These are phyloP conservation scores for Polia nebulosa DNA, from an alignment of 2,888 invertebrate genomes.

Conservation along the genomic window DNA sequence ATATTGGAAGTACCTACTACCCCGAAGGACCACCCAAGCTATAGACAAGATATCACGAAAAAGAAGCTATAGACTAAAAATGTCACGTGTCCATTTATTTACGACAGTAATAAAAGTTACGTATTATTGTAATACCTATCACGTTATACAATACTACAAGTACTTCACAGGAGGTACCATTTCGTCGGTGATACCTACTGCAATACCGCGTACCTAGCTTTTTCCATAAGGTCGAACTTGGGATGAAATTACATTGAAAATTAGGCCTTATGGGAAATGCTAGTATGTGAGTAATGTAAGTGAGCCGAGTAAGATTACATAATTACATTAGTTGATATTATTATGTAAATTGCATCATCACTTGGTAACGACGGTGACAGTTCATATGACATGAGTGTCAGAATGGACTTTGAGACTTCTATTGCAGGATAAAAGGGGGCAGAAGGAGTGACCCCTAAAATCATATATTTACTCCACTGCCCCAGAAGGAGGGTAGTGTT, in stretches of 20 bases:
- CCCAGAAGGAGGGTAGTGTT: too few relatives aligned
- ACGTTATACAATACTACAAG: not conserved
- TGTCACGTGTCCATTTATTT: not conserved
- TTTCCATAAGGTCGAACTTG: too few relatives aligned
- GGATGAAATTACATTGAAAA: too few relatives aligned
- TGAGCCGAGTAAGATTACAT: slow-evolving; percentile 54
- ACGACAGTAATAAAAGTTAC: not conserved
- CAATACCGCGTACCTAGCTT: too few relatives aligned
- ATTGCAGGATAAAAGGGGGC: not conserved
- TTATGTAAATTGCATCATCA: slow-evolving; percentile 30
- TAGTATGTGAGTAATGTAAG: too few relatives aligned
- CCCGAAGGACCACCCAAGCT: too few relatives aligned
- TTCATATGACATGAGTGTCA: slow-evolving; percentile 23
- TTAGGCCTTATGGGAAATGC: too few relatives aligned
- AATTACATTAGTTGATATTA: slow-evolving; percentile 45
- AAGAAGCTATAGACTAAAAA: too few relatives aligned
- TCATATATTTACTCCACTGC: too few relatives aligned
- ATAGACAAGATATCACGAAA: too few relatives aligned
- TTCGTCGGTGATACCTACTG: too few relatives aligned
- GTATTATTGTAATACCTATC: not conserved
- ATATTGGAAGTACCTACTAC: too few relatives aligned
- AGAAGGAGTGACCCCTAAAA: slow-evolving; percentile 6
- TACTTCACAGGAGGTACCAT: not conserved
- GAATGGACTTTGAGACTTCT: slow-evolving; percentile 37
- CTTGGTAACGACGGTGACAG: slow-evolving; percentile 34